Evolutionary conservation across 2,888 invertebrate species (phyloP).

Genomic region (Sphaerophoria taeniata): DNA sequence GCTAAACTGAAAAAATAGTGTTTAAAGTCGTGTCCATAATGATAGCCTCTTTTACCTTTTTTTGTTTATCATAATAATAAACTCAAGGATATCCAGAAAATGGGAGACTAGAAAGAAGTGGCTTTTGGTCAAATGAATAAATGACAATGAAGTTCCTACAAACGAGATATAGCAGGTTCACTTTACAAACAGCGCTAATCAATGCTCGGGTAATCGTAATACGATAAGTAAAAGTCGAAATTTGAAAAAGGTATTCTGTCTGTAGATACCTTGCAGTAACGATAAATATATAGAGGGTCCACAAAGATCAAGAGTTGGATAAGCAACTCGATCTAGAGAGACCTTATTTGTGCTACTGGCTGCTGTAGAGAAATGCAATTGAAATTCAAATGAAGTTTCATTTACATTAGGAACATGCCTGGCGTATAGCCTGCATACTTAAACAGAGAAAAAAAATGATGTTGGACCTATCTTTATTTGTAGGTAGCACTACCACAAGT

Average conservation of each 20-base stretch:
- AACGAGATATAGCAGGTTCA: too few relatives aligned
- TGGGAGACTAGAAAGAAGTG: too few relatives aligned
- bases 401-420: slow-evolving; percentile 65
- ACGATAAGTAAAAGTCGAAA: slow-evolving; percentile 34
- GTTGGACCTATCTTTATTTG: slow-evolving; percentile 50
- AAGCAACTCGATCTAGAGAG: slow-evolving; percentile 53
- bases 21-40: slow-evolving; percentile 24
- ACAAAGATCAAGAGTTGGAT: slow-evolving; percentile 64
- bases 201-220: slow-evolving; percentile 55
- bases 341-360: slow-evolving; percentile 15
- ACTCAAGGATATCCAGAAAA: slow-evolving; percentile 9
- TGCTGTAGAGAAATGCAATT: slow-evolving; percentile 46
- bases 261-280: background rate
- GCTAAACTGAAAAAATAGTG: slow-evolving; percentile 19
- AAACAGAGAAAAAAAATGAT: slow-evolving; percentile 57
- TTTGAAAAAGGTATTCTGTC: slow-evolving; percentile 7
- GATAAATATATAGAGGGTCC: slow-evolving; percentile 13
- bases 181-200: slow-evolving; percentile 62
- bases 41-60: slow-evolving; percentile 6
- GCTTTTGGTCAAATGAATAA: background rate
- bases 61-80: slow-evolving; percentile 35
- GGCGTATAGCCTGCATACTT: slow-evolving; percentile 62
- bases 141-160: background rate
- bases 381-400: slow-evolving; percentile 70
- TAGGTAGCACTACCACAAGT: slow-evolving; percentile 64